Conservation (phyloP, 2,888 invertebrate species). For the Pachydiplax longipennis region DNA sequence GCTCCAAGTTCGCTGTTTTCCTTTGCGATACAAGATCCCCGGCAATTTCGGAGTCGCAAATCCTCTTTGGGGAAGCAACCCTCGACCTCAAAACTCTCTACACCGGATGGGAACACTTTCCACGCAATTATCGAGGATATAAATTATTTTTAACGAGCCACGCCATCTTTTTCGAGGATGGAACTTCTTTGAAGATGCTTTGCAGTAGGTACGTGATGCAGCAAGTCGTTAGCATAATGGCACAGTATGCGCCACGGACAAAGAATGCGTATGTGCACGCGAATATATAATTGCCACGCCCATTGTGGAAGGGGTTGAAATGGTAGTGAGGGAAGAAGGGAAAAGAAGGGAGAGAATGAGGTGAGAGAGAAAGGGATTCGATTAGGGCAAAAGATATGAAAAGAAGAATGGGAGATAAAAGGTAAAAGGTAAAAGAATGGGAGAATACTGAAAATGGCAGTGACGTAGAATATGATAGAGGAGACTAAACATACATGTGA, state of each 20-base stretch:
- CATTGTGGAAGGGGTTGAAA: not conserved
- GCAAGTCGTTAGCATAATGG: slow-evolving; percentile 1
- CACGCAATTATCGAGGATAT: too few relatives aligned
- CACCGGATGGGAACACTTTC: too few relatives aligned
- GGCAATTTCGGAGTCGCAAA: too few relatives aligned
- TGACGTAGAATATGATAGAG: not conserved
- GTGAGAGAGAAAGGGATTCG: not conserved
- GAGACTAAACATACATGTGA: too few relatives aligned
- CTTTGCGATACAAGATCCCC: too few relatives aligned
- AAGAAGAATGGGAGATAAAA: not conserved
- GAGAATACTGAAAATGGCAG: not conserved
- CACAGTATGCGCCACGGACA: not conserved
- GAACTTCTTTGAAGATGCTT: not conserved
- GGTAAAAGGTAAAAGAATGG: not conserved
- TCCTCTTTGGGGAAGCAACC: too few relatives aligned
- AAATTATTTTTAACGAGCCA: too few relatives aligned
- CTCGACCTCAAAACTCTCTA: too few relatives aligned
- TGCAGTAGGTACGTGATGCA: not conserved
- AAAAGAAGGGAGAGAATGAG: too few relatives aligned
- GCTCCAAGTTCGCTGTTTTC: too few relatives aligned
- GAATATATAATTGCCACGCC: slow-evolving; percentile 22
- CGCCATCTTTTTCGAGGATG: not conserved
- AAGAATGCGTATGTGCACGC: not conserved
- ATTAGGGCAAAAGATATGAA: too few relatives aligned
- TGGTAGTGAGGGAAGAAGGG: not conserved